phyloP scores from a whole-genome alignment of 1,140 invertebrate species.

The Aricia agestis region DNA sequence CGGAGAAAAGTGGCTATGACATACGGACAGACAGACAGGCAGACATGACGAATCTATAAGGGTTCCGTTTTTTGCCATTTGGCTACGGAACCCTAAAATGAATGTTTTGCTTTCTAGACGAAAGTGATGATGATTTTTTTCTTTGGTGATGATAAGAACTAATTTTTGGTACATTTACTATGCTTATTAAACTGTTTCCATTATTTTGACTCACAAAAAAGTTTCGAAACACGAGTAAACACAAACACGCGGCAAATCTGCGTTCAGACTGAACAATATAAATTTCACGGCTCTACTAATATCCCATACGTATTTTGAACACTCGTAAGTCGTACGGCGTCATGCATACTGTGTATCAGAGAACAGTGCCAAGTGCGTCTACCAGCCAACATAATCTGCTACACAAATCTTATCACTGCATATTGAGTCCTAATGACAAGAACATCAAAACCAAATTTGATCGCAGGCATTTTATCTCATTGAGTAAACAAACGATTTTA shows the following conservation, averaged over 20 bases:
- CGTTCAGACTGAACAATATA: conserved; percentile 7
- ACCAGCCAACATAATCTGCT: conserved; percentile 4
- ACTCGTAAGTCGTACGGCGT: not conserved
- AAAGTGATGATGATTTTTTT: no score
- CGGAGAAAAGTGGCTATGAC: no score
- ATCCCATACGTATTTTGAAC: conserved; percentile 6
- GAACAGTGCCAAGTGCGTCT: conserved; percentile 1
- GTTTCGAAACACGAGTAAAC: not conserved
- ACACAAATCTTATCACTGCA: conserved; percentile 1
- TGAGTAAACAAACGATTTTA: not conserved
- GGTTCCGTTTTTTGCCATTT: no score
- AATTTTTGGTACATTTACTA: no score
- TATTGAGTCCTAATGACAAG: conserved; percentile 1
- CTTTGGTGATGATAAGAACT: no score
- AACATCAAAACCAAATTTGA: not conserved
- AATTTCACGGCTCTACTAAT: conserved; percentile 8
- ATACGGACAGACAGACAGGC: no score
- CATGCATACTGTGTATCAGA: conserved; percentile 9
- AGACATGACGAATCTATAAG: no score
- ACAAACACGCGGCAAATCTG: not conserved
- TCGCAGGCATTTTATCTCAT: not conserved
- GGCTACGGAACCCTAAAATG: no score
- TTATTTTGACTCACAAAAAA: not conserved
- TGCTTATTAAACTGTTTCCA: not conserved
- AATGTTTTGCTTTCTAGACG: no score